phyloP scores from a whole-genome alignment of 2,888 invertebrate genomes.

The Clitarchus hookeri region DNA sequence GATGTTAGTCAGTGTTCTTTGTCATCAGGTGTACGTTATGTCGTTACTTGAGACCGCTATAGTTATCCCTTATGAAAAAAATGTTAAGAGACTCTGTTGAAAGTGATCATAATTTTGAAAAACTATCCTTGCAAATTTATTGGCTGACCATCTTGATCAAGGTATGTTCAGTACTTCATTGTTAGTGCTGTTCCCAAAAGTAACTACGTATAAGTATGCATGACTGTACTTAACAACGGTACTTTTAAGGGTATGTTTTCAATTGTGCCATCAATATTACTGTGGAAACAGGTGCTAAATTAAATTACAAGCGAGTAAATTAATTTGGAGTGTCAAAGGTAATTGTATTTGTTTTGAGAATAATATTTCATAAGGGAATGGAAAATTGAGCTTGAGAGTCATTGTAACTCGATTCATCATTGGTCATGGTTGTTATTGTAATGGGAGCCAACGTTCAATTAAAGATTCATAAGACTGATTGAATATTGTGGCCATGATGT shows the following conservation, averaged over 20 bases:
- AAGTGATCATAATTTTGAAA: not conserved
- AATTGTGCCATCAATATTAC: not conserved
- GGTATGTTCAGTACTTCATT: not conserved
- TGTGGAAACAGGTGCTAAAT: not conserved
- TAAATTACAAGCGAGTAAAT: not conserved
- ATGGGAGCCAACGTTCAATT: not conserved
- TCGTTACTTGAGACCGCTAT: not conserved
- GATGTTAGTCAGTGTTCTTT: not conserved
- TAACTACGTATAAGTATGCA: not conserved
- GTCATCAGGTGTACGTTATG: not conserved
- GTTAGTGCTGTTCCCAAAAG: too few species aligned
- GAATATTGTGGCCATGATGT: constrained; percentile 14
- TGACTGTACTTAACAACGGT: not conserved
- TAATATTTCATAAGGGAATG: not conserved
- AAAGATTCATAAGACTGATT: not conserved
- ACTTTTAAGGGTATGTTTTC: too few species aligned
- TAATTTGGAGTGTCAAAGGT: too few species aligned
- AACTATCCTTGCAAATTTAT: not conserved
- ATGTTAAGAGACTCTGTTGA: not conserved
- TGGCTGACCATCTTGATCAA: not conserved
- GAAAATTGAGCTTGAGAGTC: not conserved
- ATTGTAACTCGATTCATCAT: not conserved
- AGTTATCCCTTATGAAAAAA: not conserved
- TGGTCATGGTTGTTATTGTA: not conserved
- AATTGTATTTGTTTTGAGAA: not conserved